Conservation (phyloP, 2,888 invertebrate genomes). For the Therioaphis trifolii region DNA sequence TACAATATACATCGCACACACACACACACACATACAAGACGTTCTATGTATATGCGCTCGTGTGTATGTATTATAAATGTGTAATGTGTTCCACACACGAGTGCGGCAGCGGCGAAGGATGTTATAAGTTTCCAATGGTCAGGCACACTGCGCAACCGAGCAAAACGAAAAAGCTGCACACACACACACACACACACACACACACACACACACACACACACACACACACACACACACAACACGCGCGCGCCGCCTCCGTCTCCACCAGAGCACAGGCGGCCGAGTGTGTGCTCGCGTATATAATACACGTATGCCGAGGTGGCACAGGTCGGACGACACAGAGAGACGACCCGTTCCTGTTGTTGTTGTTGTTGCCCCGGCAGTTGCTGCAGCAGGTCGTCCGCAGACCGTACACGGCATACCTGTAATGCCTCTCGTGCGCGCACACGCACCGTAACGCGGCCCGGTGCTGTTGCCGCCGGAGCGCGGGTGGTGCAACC, state of each 20-base stretch:
- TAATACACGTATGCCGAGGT: neutral
- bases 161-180: constrained; percentile 39
- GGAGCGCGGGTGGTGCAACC: no score
- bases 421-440: no score
- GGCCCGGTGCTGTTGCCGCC: neutral
- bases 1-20: no score
- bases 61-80: no score
- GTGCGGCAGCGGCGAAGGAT: constrained; percentile 27
- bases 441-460: neutral
- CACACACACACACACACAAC: neutral
- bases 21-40: no score
- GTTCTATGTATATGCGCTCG: no score
- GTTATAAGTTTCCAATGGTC: constrained; percentile 60
- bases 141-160: constrained; percentile 55
- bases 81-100: no score
- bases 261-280: no score
- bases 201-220: neutral
- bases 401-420: neutral
- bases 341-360: neutral
- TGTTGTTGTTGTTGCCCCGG: no score
- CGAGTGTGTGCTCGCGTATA: neutral
- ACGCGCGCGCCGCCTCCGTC: neutral
- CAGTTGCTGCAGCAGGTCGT: neutral
- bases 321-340: neutral
- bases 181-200: neutral